Conservation (phyloP, 2,888 invertebrate genomes). For the Oscheius sp. region DNA sequence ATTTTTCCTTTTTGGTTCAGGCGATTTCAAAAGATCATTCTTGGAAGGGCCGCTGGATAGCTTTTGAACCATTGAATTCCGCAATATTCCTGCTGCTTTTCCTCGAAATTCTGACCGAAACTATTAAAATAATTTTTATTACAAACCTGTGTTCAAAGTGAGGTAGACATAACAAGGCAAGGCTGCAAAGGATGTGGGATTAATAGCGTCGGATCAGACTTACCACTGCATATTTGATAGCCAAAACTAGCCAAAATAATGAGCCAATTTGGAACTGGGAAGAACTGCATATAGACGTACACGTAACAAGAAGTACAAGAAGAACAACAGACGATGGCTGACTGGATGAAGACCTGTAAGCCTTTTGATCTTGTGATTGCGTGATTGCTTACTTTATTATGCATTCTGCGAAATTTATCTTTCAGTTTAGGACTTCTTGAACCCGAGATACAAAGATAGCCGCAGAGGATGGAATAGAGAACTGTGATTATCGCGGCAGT, state of each 20-base stretch:
- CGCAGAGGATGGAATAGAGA: constrained; percentile 14
- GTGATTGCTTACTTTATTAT: neutral
- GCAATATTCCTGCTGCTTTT: constrained; percentile 2
- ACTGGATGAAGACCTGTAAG: constrained; percentile 23
- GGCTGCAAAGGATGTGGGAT: neutral
- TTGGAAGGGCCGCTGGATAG: neutral
- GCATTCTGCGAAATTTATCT: neutral
- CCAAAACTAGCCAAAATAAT: constrained; percentile 14
- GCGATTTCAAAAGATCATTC: neutral
- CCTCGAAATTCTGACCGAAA: constrained; percentile 4
- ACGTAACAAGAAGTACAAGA: constrained; percentile 11
- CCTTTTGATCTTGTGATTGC: neutral
- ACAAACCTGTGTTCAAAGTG: constrained; percentile 5
- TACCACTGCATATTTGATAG: constrained; percentile 12
- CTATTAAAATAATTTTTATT: too few species aligned
- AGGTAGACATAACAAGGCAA: constrained; percentile 21
- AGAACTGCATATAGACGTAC: constrained; percentile 15
- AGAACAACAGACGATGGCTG: constrained; percentile 10
- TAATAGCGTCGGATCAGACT: neutral
- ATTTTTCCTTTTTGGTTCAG: neutral
- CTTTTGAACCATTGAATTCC: neutral
- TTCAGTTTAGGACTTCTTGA: neutral
- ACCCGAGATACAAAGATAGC: neutral
- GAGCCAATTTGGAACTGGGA: neutral
- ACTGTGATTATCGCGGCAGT: constrained; percentile 18